Base-by-base conservation (phyloP, 2,113 vertebrate genomes). In the Eulacestoma nigropectus region DNA sequence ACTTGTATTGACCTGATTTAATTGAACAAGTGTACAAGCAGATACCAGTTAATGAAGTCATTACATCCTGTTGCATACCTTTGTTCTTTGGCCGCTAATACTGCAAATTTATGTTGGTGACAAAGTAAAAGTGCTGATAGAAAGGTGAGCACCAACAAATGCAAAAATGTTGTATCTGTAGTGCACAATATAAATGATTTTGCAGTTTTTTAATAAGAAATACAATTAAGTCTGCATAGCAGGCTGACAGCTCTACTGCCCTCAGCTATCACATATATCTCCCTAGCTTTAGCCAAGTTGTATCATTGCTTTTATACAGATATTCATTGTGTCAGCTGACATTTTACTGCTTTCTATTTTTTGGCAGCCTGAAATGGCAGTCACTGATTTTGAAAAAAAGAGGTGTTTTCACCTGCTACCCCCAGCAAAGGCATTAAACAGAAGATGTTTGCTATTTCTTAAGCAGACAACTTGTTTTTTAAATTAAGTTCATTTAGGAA, bases 251-350 rank as follows among this genome's bases (percentile, higher is more conserved):
- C 46, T 93, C 89, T 68, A 74, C 56, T 94, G 91, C 93, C 93
- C 68, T 95, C 49, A 95, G 91, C 93, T 93, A 94, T 96, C 84
- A 90, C 86, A 92, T 94, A 82, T 52, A 82, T 81, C 55, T 95
- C 81, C 84, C 77, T 74, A 79, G 88, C 67, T 91, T 93, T 89
- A 95, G 95, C 95, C 90, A 89, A 93, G 75, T 82, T 93, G 68
- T 95, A 77, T 97, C 95, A 96, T 57, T 92, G 76, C 81, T 92
- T 93, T 94, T 91, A 55, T 84, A 94, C 62, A 87, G 90, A 93
- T 97, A 97, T 93, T 91, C 92, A 53, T 93, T 96, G 60, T 97
- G 96, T 97, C 97, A 97, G 94, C 91, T 96, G 97, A 97, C 95
- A 97, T 97, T 97, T 97, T 94, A 84, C 78, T 94, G 75, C 86